phyloP scores from a whole-genome alignment of 2,797 vertebrate genomes.

The Prionace glauca region DNA sequence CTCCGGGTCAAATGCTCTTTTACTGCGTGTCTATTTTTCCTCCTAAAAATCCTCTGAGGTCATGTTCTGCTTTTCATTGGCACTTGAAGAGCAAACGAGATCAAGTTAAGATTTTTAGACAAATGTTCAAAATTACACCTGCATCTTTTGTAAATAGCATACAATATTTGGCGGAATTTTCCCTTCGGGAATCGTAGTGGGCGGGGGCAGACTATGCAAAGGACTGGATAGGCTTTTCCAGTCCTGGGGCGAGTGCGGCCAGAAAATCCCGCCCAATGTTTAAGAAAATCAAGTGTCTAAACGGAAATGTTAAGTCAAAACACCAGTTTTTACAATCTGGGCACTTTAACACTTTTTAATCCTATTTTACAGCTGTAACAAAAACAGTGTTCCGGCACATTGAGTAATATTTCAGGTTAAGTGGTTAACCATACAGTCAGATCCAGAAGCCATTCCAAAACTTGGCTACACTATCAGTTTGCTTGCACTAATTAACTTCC shows the following conservation, averaged over 20 bases:
- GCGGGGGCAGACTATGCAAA: too few species aligned
- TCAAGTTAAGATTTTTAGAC: not conserved
- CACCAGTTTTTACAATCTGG: not conserved
- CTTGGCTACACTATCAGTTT: not conserved
- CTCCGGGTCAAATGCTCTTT: not conserved
- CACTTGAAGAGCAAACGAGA: not conserved
- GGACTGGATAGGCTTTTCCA: too few species aligned
- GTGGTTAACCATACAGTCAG: not conserved
- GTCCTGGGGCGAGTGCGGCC: too few species aligned
- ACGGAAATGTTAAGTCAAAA: not conserved
- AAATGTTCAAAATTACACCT: not conserved
- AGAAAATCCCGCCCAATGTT: too few species aligned
- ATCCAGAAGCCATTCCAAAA: not conserved
- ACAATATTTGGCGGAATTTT: too few species aligned
- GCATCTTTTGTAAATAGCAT: not conserved
- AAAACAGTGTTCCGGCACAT: not conserved
- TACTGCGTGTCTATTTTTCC: not conserved
- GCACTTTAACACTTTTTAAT: not conserved
- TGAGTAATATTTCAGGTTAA: not conserved
- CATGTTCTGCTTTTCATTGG: not conserved
- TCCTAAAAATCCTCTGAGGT: not conserved
- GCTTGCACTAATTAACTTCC: not conserved
- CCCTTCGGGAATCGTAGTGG: too few species aligned
- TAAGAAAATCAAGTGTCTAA: not conserved
- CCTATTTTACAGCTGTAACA: not conserved